Evolutionary conservation across 2,888 invertebrate genomes (phyloP).

Genomic region (Platynereis dumerilii): DNA sequence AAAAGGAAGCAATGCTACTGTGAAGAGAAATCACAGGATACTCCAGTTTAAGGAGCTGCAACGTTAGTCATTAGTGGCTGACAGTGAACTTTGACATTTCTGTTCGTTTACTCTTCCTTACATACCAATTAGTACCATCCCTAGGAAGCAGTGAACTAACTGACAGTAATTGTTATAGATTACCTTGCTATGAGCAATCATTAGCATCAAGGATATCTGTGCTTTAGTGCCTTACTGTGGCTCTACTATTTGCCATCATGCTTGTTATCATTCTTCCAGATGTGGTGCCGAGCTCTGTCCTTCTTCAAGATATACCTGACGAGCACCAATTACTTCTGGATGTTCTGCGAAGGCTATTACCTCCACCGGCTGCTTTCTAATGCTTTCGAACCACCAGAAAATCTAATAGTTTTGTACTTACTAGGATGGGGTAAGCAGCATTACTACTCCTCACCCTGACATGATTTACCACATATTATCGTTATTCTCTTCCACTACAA

Average conservation of each 20-base stretch:
- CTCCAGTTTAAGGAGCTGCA: no score
- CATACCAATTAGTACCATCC: no score
- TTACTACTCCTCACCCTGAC: not conserved
- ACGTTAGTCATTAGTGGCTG: no score
- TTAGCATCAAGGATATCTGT: not conserved
- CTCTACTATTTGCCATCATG: not conserved
- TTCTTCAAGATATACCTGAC: conserved; percentile 34
- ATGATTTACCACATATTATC: no score
- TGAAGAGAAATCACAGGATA: no score
- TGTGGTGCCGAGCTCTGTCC: conserved; percentile 37
- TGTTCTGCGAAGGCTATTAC: conserved; percentile 60
- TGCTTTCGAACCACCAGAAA: conserved; percentile 55
- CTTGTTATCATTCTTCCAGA: conserved; percentile 17
- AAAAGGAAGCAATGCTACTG: no score
- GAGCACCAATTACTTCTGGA: conserved; percentile 56
- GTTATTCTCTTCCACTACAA: no score
- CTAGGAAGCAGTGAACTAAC: no score
- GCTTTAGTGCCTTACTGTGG: not conserved
- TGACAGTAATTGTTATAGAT: no score
- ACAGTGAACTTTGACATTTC: no score
- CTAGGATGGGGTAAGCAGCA: conserved; percentile 56
- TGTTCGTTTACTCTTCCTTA: no score
- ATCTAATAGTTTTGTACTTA: conserved; percentile 46
- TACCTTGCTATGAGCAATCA: not conserved
- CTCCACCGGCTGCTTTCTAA: conserved; percentile 55